Conservation (phyloP, 1,140 invertebrate genomes). For the Hormaphis cornu region DNA sequence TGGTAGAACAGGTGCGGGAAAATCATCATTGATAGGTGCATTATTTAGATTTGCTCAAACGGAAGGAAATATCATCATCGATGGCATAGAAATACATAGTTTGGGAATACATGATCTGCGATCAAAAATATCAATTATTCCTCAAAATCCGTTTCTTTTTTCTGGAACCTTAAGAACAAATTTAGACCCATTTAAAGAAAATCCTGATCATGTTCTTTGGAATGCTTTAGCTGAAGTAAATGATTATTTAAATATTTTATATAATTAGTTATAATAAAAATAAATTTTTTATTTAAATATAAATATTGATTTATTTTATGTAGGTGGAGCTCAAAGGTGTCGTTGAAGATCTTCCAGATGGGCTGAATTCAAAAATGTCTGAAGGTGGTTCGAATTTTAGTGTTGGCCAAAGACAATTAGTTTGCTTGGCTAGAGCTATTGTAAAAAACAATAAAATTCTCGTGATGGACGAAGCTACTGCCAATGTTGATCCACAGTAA, state of each 20-base stretch:
- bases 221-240: constrained; percentile 50
- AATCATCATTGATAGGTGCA: constrained; percentile 64
- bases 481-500: constrained; percentile 58
- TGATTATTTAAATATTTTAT: not conserved
- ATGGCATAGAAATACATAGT: constrained; percentile 49
- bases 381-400: too few relatives aligned
- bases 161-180: constrained; percentile 53
- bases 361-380: constrained; percentile 39
- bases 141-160: constrained; percentile 61
- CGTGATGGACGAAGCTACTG: constrained; percentile 70
- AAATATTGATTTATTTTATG: too few relatives aligned
- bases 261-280: too few relatives aligned
- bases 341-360: constrained; percentile 35
- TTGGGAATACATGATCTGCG: constrained; percentile 53
- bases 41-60: constrained; percentile 60
- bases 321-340: constrained; percentile 38
- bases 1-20: constrained; percentile 62
- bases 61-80: constrained; percentile 59
- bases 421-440: constrained; percentile 67
- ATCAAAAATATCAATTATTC: constrained; percentile 61
- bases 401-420: constrained; percentile 69
- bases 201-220: constrained; percentile 53
- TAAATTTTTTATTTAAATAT: too few relatives aligned
- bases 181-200: constrained; percentile 55
- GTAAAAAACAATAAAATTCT: constrained; percentile 64